These are phyloP conservation scores for Leptinotarsa lineolata DNA, from an alignment of 1,140 invertebrate genomes.

Conservation along the genomic window DNA sequence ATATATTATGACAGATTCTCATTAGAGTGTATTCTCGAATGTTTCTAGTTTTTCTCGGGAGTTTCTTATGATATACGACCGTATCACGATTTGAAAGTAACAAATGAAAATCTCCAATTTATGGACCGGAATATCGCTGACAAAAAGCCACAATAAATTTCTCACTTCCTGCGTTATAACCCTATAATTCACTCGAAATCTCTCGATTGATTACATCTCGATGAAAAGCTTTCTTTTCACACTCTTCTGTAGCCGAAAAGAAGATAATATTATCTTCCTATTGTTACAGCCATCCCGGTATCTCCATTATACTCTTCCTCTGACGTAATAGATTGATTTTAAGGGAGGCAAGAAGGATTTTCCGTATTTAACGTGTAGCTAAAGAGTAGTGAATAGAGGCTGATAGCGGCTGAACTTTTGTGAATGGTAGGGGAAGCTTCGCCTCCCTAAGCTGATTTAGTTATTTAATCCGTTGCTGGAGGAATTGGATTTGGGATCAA, in stretches of 20 bases:
- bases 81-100: no score
- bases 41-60: no score
- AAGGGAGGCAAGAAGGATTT: conserved; percentile 13
- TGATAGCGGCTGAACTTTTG: conserved; percentile 6
- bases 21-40: no score
- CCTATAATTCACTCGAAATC: neutral
- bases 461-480: neutral
- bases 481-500: neutral
- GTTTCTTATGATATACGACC: no score
- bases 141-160: no score
- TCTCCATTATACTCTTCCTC: neutral
- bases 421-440: conserved; percentile 8
- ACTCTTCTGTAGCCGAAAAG: neutral
- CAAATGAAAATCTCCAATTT: no score
- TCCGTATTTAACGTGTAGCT: conserved; percentile 9
- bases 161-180: neutral
- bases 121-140: no score
- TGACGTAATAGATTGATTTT: conserved; percentile 5
- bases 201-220: neutral
- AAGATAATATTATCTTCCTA: conserved; percentile 15
- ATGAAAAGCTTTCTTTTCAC: conserved; percentile 13
- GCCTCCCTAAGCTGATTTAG: neutral
- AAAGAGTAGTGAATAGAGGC: conserved; percentile 14
- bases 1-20: no score
- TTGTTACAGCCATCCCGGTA: conserved; percentile 7